These are phyloP conservation scores for Drosophila cognata DNA, from an alignment of 2,888 invertebrate species.

Conservation along the genomic window DNA sequence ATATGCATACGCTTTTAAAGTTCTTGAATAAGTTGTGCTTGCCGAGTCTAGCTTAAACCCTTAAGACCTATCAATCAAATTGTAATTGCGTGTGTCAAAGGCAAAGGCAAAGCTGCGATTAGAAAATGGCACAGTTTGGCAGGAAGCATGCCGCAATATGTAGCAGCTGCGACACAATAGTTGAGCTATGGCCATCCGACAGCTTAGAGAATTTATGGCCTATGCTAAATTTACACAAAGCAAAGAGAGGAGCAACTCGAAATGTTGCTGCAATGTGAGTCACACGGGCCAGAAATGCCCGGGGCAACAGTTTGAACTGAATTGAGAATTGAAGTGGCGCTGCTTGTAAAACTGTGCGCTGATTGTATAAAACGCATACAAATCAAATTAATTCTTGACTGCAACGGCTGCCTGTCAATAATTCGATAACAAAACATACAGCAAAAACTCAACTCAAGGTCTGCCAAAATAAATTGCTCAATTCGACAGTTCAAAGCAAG, in stretches of 20 bases:
- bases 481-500: conserved; percentile 37
- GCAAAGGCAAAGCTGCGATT: background rate
- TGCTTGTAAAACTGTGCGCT: conserved; percentile 14
- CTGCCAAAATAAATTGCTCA: conserved; percentile 35
- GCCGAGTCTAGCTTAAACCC: background rate
- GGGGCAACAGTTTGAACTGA: conserved; percentile 15
- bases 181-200: conserved; percentile 38
- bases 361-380: conserved; percentile 48
- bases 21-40: background rate
- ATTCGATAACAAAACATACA: conserved; percentile 29
- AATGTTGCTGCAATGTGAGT: conserved; percentile 22
- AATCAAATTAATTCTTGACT: conserved; percentile 54
- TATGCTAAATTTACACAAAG: conserved; percentile 26
- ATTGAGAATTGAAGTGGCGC: conserved; percentile 8
- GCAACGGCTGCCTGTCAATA: conserved; percentile 51
- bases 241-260: conserved; percentile 6
- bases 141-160: conserved; percentile 6
- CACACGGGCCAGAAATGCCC: background rate
- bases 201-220: conserved; percentile 49
- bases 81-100: conserved; percentile 1
- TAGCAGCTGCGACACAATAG: conserved; percentile 26
- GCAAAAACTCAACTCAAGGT: conserved; percentile 43
- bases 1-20: background rate
- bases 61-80: background rate
- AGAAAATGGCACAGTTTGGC: conserved; percentile 29